Percentiles rank a stretch among this genome's conserved stretches.
phyloP scores from a whole-genome alignment of 2,797 vertebrate species.

The Danio kyathit region DNA sequence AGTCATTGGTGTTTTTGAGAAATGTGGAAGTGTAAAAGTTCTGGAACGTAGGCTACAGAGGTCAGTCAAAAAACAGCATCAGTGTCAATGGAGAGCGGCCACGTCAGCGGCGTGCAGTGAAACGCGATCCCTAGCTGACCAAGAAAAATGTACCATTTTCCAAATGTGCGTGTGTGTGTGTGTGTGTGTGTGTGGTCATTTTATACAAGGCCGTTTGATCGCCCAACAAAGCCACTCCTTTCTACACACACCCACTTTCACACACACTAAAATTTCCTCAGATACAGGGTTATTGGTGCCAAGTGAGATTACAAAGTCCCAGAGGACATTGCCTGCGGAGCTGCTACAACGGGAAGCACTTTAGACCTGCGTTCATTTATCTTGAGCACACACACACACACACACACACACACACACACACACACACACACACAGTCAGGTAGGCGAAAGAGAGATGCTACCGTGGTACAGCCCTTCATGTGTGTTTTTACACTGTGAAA shows the following conservation, averaged over 20 bases:
- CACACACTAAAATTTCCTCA: conserved; percentile 14
- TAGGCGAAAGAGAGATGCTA: neutral
- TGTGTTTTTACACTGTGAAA: conserved; percentile 12
- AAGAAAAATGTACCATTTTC: conserved; percentile 19
- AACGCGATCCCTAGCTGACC: conserved; percentile 42
- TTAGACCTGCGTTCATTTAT: conserved; percentile 13
- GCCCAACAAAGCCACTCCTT: conserved; percentile 13
- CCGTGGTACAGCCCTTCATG: neutral
- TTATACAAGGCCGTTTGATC: conserved; percentile 37
- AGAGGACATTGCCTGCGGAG: conserved; percentile 13
- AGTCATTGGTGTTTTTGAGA: neutral
- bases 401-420: too few species aligned
- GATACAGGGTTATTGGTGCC: conserved; percentile 43
- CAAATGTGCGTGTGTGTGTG: neutral
- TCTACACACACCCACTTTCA: conserved; percentile 20
- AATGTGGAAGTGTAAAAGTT: conserved; percentile 8
- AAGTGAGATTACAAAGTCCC: conserved; percentile 39
- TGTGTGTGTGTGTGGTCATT: neutral
- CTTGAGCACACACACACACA: conserved; percentile 16
- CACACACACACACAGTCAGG: neutral
- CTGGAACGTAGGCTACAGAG: conserved; percentile 10
- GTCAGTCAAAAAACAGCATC: conserved; percentile 28
- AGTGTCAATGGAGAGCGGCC: neutral
- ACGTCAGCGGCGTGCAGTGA: conserved; percentile 21
- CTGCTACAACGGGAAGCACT: conserved; percentile 2